Evolutionary conservation across 1,140 invertebrate genomes (phyloP), one percentile per base, ranked within the genome.

Genomic region (Drosophila bocki): DNA sequence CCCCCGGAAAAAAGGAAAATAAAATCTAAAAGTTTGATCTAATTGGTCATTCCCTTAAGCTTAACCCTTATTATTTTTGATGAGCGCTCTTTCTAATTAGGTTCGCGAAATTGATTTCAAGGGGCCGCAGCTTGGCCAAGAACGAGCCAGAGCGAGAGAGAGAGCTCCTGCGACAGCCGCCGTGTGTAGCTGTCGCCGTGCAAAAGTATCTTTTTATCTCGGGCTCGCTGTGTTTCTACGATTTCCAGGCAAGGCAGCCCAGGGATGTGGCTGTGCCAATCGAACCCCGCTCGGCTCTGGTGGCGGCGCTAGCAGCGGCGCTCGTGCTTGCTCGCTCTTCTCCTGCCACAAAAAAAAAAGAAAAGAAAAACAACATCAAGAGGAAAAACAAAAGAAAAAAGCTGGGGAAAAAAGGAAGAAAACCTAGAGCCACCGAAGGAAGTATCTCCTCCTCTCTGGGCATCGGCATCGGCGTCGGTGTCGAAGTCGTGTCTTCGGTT

Each of bases 201-300:
- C 80, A 87, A 86, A 86, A 87, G 83, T 87, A 88, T 87, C 84
- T 88, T 87, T 86, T 87, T 87, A 87, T 88, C 83, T 87, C 13
- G 26, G 75, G 41, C 58, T 80, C 54, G 59, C 72, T 70, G 75
- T 86, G 75, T 86, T 82, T 72, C 75, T 87, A 87, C 83, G 82
- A 87, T 86, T 86, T 74, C 61, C 75, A 67, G 78, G 50, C 47
- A 5, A 32, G 29, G n/a, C 48, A 17, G 29, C 53, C 35, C 59
- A 70, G 69, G 72, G 72, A 80, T 84, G 77, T 50, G 71, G 50
- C 47, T 71, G 60, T 64, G 64, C 78, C 79, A 85, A 80, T 85
- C 82, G 71, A 72, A 65, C 76, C 65, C 64, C 45, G 48, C 71
- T 75, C 64, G 65, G 47, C 44, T 33, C 32, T 48, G 39, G 50